A percentile compares a stretch with the other conserved stretches of the same genome.
Conservation (phyloP, 2,113 vertebrate genomes). For the Colossoma macropomum region DNA sequence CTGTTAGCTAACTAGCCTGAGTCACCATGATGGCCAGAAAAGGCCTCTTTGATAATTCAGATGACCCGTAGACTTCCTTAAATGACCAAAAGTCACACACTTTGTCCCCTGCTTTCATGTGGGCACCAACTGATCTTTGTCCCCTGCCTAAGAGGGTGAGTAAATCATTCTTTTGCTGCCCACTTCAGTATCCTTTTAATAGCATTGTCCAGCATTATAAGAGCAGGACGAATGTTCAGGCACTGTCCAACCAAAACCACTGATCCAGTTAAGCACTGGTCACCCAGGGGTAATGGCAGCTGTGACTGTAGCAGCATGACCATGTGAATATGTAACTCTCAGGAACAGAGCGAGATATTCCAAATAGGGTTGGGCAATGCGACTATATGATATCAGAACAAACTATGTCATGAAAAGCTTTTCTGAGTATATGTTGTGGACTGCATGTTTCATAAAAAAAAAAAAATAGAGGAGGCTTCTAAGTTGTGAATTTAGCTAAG, state of each 20-base stretch:
- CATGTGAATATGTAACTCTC: too few species aligned
- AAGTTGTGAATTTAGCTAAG: too few species aligned
- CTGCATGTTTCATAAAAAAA: too few species aligned
- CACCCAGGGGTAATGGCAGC: too few species aligned
- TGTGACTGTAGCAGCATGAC: too few species aligned
- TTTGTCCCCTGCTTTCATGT: constrained; percentile 44
- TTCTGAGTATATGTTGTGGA: too few species aligned
- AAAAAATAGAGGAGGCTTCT: too few species aligned
- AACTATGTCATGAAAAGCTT: too few species aligned
- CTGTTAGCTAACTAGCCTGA: constrained; percentile 35
- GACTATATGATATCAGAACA: too few species aligned
- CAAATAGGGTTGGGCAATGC: too few species aligned
- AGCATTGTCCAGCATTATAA: background rate
- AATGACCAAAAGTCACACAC: constrained; percentile 8
- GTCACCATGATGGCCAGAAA: constrained; percentile 20
- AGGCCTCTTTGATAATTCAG: constrained; percentile 14
- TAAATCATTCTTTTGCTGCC: constrained; percentile 27
- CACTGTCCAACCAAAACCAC: constrained; percentile 14
- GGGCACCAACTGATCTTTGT: constrained; percentile 28
- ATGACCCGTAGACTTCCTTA: constrained; percentile 19
- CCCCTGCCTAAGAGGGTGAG: constrained; percentile 17
- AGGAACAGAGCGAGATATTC: too few species aligned
- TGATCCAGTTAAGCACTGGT: too few species aligned
- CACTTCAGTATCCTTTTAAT: background rate
- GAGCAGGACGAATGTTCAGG: background rate